A percentile compares a stretch with the other conserved stretches of the same genome.
phyloP scores from a whole-genome alignment of 2,888 invertebrate genomes.

The Gastrophysa polygoni region DNA sequence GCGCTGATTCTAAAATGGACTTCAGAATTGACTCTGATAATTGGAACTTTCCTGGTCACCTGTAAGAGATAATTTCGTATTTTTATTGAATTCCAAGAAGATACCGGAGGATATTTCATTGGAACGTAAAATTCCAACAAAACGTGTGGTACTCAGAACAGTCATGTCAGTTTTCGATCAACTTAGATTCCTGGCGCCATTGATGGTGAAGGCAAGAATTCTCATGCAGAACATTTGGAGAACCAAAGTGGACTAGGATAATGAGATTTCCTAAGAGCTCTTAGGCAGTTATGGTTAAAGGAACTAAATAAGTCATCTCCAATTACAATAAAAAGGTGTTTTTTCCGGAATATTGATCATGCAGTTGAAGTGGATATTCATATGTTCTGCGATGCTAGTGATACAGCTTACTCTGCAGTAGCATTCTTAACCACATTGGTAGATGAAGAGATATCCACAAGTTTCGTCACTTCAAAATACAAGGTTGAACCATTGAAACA shows the following conservation, averaged over 20 bases:
- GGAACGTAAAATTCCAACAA: not conserved
- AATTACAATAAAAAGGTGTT: no score
- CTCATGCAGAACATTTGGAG: conserved; percentile 6
- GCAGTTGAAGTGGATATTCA: not conserved
- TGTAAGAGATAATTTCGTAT: not conserved
- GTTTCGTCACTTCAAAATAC: not conserved
- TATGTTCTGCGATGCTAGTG: not conserved
- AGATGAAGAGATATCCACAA: not conserved
- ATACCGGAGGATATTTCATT: not conserved
- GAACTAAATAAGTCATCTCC: no score
- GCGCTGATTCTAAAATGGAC: no score
- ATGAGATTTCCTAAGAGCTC: not conserved
- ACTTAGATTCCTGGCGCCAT: not conserved
- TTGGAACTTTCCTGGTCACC: not conserved
- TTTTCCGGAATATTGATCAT: no score
- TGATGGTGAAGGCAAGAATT: not conserved
- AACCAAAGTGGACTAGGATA: not conserved
- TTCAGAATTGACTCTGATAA: not conserved
- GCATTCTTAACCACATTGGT: not conserved
- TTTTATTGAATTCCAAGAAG: not conserved
- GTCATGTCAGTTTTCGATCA: not conserved
- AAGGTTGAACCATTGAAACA: not conserved
- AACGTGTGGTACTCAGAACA: not conserved
- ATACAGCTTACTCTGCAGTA: not conserved
- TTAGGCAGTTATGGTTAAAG: no score